Percentiles rank a stretch among this genome's conserved stretches.
Conservation (phyloP, 92 coral and sea anemone genomes). For the Anthopleura xanthogrammica region DNA sequence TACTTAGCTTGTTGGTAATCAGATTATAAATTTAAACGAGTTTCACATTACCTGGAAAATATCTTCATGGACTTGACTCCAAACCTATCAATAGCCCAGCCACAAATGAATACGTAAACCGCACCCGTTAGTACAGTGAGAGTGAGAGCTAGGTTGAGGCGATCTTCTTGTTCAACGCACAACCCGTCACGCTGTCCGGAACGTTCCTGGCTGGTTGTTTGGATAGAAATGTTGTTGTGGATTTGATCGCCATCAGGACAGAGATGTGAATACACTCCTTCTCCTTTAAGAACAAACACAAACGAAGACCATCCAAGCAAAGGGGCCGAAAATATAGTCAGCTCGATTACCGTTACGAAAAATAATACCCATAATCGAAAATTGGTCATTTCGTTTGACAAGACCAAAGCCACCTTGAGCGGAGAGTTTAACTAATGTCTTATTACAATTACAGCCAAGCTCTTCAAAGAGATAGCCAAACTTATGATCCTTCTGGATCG, state of each 20-base stretch:
- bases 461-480: not conserved
- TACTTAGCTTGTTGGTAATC: not conserved
- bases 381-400: not conserved
- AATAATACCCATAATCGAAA: conserved; percentile 39
- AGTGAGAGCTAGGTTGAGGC: conserved; percentile 32
- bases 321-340: conserved; percentile 36
- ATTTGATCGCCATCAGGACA: not conserved
- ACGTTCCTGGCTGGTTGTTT: not conserved
- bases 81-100: conserved; percentile 49
- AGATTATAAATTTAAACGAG: not conserved
- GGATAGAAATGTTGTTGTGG: not conserved
- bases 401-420: not conserved
- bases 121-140: conserved; percentile 25
- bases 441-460: not conserved
- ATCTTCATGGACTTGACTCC: conserved; percentile 48
- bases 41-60: conserved; percentile 36
- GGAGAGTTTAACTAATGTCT: not conserved
- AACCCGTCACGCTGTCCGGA: not conserved
- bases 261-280: conserved; percentile 41
- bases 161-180: conserved; percentile 54
- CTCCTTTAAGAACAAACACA: conserved; percentile 41
- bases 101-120: conserved; percentile 19
- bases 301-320: conserved; percentile 59
- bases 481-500: conserved; percentile 1
- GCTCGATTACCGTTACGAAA: conserved; percentile 31